Percentiles rank a stretch among this genome's conserved stretches.
phyloP scores from a whole-genome alignment of 1,140 invertebrate species.

The Hyles euphorbiae region DNA sequence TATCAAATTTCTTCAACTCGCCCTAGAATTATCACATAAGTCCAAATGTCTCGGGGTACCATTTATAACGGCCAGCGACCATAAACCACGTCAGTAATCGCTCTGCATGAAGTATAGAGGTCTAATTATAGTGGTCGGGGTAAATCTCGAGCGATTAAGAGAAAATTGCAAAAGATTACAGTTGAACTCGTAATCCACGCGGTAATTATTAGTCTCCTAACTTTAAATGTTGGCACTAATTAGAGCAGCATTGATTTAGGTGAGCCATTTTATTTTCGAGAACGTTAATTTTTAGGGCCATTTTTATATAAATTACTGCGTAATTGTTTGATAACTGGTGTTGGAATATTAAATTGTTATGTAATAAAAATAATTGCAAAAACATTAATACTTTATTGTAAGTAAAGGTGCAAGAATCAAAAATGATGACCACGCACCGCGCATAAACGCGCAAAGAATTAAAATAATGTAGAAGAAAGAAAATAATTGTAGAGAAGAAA shows the following conservation, averaged over 20 bases:
- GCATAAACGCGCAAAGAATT: no score
- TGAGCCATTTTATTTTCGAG: constrained; percentile 15
- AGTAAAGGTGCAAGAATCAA: no score
- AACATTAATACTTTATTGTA: no score
- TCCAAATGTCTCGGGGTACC: constrained; percentile 59
- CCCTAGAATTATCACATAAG: constrained; percentile 71
- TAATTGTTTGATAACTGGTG: no score
- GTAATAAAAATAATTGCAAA: no score
- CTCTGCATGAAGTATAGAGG: constrained; percentile 11
- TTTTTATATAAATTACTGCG: background rate
- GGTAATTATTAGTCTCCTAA: constrained; percentile 63
- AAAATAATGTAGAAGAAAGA: no score
- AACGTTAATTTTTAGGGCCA: background rate
- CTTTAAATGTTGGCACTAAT: constrained; percentile 53
- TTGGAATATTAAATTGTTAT: no score
- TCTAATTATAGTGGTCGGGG: constrained; percentile 40
- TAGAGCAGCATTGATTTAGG: constrained; percentile 43
- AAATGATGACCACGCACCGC: no score
- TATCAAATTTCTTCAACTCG: constrained; percentile 70
- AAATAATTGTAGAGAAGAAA: no score
- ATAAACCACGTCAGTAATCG: background rate
- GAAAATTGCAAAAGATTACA: constrained; percentile 69
- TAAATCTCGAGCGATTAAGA: constrained; percentile 56
- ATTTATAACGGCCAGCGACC: constrained; percentile 19
- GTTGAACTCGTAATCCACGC: constrained; percentile 46